Conservation (phyloP, 2,113 vertebrate genomes). For the Grallaria varia region DNA sequence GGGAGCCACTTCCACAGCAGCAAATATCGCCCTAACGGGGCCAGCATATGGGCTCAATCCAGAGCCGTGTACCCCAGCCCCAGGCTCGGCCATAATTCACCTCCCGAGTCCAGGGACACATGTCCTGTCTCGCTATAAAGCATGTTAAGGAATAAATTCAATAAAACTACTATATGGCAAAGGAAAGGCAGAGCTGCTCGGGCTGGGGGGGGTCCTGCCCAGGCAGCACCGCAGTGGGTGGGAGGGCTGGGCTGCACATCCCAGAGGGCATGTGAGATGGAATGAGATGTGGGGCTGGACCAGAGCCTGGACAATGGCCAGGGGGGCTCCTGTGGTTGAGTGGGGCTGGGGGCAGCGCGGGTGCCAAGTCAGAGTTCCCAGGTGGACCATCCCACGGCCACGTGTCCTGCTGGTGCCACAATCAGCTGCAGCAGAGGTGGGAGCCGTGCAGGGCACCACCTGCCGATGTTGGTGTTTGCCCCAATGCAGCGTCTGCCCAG, state of each 20-base stretch:
- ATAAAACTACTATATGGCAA: background rate
- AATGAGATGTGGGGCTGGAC: fast-evolving
- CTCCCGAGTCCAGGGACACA: background rate
- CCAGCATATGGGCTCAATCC: background rate
- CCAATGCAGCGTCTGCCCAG: background rate
- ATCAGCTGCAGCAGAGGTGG: background rate
- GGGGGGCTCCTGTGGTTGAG: background rate
- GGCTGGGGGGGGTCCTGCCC: background rate
- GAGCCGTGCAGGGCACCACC: background rate
- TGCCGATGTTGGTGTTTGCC: background rate
- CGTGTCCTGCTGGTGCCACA: background rate
- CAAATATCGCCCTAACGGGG: background rate
- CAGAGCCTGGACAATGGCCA: background rate
- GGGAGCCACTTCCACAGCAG: background rate
- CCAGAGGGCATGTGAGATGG: background rate
- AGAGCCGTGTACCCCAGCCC: background rate
- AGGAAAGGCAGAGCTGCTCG: background rate
- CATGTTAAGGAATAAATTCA: background rate
- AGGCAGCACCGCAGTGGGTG: background rate
- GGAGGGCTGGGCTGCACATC: background rate
- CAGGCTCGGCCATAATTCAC: background rate
- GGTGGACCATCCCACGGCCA: background rate
- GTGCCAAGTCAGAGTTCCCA: fast-evolving
- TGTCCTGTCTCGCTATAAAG: background rate
- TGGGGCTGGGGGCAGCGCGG: background rate